These are phyloP conservation scores for Lamprotornis superbus DNA, from an alignment of 2,113 vertebrate species.

Conservation along the genomic window DNA sequence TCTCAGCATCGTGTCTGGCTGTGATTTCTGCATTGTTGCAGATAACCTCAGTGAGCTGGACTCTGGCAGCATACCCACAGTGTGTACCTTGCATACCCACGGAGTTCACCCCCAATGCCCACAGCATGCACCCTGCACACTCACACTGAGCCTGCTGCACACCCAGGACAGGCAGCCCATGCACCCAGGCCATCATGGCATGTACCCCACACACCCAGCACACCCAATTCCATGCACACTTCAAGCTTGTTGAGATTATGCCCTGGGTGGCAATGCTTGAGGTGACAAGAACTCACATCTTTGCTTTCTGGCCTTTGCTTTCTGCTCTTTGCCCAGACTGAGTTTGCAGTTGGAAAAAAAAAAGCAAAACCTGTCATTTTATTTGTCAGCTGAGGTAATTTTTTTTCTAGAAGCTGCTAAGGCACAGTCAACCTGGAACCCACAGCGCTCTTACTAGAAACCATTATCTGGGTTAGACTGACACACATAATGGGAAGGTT, in stretches of 20 bases:
- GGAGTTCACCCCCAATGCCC: accelerated
- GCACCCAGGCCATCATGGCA: neutral
- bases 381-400: neutral
- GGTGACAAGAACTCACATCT: accelerated
- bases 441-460: neutral
- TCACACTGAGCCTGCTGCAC: neutral
- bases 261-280: neutral
- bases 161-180: accelerated
- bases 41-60: neutral
- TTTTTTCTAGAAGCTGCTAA: neutral
- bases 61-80: accelerated
- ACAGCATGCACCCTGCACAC: neutral
- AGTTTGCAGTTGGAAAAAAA: neutral
- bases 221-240: neutral
- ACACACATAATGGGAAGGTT: neutral
- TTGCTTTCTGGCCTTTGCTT: neutral
- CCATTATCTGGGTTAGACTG: neutral
- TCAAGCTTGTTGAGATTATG: neutral
- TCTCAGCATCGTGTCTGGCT: accelerated
- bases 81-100: accelerated
- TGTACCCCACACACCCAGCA: accelerated
- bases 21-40: neutral
- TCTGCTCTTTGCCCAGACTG: neutral
- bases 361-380: neutral
- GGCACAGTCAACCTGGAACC: neutral